Base-by-base conservation (phyloP, 2,113 vertebrate species). In the Trogon surrucura region DNA sequence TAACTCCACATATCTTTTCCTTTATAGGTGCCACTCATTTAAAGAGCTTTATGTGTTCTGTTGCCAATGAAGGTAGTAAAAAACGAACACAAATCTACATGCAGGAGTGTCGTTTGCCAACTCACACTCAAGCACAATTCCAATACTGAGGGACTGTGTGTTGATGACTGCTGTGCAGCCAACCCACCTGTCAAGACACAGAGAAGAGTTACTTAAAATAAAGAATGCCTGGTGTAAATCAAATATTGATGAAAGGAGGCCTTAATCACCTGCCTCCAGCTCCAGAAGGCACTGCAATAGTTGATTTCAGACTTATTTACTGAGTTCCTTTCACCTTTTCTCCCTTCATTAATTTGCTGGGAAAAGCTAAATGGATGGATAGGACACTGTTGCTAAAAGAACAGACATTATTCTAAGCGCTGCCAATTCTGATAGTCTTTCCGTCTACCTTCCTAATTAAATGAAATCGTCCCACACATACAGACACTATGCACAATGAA, bases 251-350 rank as follows among this genome's bases (percentile, higher is more conserved):
- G 93, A 91, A 91, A 95, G 32, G 27, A 87, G 25, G 36, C 54
- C 73, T 92, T 94, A 97, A 92, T 93, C 91, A 93, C 78, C 80
- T 47, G 66, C 78, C 80, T 87, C 23, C 73, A 47, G 75, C 57
- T 92, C 80, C 32, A 73, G 3, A 4, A 90, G n/a, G 64, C 88
- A 65, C 53, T 25, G 41, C 0, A 0, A 72, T 22, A 41, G 73
- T 78, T 95, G 80, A 94, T 93, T 93, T 91, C 92, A 87, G 88
- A 53, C 77, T 88, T 94, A 94, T 91, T 96, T 93, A 89, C 83
- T 13, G 78, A 91, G 84, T 25, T 89, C 51, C 86, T 93, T 85
- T 94, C 93, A 92, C 95, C 91, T 82, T 75, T 97, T 15, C n/a
- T 66, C 25, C 34, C n/a, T 85, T 85, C 58, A 80, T 93, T 94